Evolutionary conservation across 2,888 invertebrate genomes (phyloP), one percentile per base, ranked within the genome.

Genomic region (Torymus auratus): DNA sequence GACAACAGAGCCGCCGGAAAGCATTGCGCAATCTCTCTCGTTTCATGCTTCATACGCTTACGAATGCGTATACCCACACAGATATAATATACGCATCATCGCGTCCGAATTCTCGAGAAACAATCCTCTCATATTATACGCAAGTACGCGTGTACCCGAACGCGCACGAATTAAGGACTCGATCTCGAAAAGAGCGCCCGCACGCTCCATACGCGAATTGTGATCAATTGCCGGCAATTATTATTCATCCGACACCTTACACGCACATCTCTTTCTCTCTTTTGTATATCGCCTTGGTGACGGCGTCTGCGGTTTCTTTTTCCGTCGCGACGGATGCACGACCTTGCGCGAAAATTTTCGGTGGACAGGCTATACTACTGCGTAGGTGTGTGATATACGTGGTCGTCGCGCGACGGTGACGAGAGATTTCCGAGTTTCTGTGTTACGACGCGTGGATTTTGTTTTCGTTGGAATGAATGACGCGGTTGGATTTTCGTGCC

Each of bases 181-280:
- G 20, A 20, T 20, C 23, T 13, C 55, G 52, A 71, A 52, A 61
- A 14, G 41, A 15, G 53, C 13, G 52, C 28, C 15, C n/a, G n/a
- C 14, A n/a, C 62, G 17, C 20, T 15, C 7, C 1, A 5, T 41
- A 41, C 69, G 58, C 23, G 76, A 76, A 76, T 80, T 71, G 76
- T 52, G 68, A 76, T 68, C 72, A 80, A 80, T 80, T 80, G 80
- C 68, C 76, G 52, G 60, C 68, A 72, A 80, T 80, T 72, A 55
- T 71, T 74, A 64, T 3, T 55, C 28, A 17, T 15, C 52, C 13
- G 61, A 69, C 53, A 60, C 53, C 62, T 76, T 15, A 13, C 41
- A 13, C 41, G 28, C 28, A 5, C 5, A 5, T 28, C 7, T 28
- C 7, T 60, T 65, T 15, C 60, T 60, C 5, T 28, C 20, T 61